Base-by-base conservation (phyloP, 2,888 invertebrate species). In the Anticlea derivata region DNA sequence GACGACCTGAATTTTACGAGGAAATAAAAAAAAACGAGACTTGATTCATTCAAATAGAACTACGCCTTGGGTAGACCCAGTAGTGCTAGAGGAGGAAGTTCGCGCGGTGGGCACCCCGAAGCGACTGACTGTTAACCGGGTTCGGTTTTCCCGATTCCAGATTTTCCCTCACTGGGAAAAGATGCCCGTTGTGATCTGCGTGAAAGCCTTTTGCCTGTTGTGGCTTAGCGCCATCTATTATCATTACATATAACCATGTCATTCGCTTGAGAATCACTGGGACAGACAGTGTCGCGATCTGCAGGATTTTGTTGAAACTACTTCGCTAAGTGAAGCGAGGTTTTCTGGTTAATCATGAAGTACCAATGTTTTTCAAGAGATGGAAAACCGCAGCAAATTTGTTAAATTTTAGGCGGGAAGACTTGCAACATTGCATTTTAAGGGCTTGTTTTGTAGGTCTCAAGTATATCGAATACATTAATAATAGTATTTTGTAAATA, bases 81-180 rank as follows among this genome's bases (percentile, higher is more conserved):
- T 20, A 34, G 20, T 27, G 45, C 38, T 50, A 38, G 46, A 58
- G 53, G 66, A 65, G 65, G 78, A 68, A 83, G 81, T 78, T 75
- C 73, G 64, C 84, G 62, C 81, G 67, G 56, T 70, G 83, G 77
- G 71, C 63, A 80, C 77, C 78, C 81, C 81, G 79, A 78, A 77
- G 73, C 85, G 80, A 89, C 89, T 89, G 86, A 83, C 74, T 73
- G 60, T 70, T 71, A 75, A 78, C 84, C 81, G 76, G 83, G 82
- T 78, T 75, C 70, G 74, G 73, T 83, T 83, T 85, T 77, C 81
- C 80, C 76, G 71, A 79, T 75, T 77, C 73, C 70, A 65, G 70
- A 72, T 68, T 76, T 80, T 80, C 75, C 53, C 61, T 61, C 59
- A 61, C 56, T 54, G 48, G 61, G 61, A 63, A 51, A 66, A 63